Base-by-base conservation (phyloP, 2,797 vertebrate species). In the Brachyalestes nurse region DNA sequence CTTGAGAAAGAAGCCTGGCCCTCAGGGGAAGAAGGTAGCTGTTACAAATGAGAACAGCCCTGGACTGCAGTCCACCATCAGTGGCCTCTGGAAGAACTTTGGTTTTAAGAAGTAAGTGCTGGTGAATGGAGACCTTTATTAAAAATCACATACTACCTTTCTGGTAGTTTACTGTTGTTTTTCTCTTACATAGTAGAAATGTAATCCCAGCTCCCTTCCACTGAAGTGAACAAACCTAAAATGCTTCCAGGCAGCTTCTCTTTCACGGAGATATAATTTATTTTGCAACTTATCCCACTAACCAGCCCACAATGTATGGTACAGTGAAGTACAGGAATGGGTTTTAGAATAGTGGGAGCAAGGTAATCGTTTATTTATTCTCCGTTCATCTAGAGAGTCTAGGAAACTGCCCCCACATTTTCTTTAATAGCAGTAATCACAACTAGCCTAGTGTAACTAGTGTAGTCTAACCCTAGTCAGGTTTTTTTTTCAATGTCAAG, bases 21-120 rank as follows among this genome's bases (percentile, higher is more conserved):
- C 79, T 9, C 87, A 88, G 60, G 95, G 89, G 75, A 92, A 86
- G 81, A 94, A 89, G 77, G 77, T 73, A 0, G 71, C 86, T 1
- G 61, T 76, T 21, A 91, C 95, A 74, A 91, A 93, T 0, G 97
- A 99, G 90, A 99, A 99, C 91, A 93, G 79, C 28, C 91, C 94
- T 0, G 93, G 86, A 5, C 79, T 96, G 42, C 97, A 99, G 88
- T 87, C 90, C 49, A 97, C 96, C 66, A 95, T 99, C 91, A 96
- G 90, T 62, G 92, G 95, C 65, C 93, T 99, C 5, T 96, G 97
- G 96, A 96, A 94, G 83, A 97, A 93, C 85, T 99, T 97, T 87
- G 94, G 95, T 5, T 99, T 96, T 90, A 96, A 93, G 89, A 97
- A 93, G 97, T 97, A 89, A 89, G 91, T 89, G 6, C 9, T 7